Evolutionary conservation across 2,113 vertebrate genomes (phyloP), one percentile per base, ranked within the genome.

Genomic region (Scophthalmus maximus): DNA sequence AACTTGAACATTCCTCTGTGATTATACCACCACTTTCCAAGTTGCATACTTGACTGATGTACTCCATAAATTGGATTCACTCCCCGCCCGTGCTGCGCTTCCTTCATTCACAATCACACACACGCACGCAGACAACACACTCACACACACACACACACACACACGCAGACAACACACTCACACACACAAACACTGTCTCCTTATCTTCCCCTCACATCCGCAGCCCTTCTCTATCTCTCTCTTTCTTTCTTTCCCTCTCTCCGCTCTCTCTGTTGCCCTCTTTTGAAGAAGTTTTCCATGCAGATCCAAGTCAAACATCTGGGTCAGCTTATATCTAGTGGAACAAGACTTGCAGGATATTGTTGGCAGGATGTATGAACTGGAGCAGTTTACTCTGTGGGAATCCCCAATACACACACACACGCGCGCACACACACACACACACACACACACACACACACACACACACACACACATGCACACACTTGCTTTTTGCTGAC

Each of bases 341-440:
- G 87, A 91, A 87, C 89, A 91, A 81, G 88, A 89, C 84, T 90
- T 79, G 90, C 91, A 90, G 89, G 88, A 91, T 92, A 92, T 91
- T 91, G 90, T 91, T 92, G 91, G 90, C 90, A 89, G 89, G 90
- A 91, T 90, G 90, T 91, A 84, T 74, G 87, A 88, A 86, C 76
- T 81, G 82, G 86, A 89, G 83, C 83, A 63, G 79, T 89, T 88
- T 86, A 85, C 87, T 88, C 87, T 75, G 87, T 88, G 89, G 90
- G 90, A 91, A 91, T 89, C 90, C 90, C 90, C 90, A 89, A 84
- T 58, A 90, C 77, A 89, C 81, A 87, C 59, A 73, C 46, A 51
- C n/a, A 80, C 76, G 84, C 68, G 72, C 50, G 68, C 22, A 71
- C 64, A 73, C 67, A 70, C 25, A 51, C 50, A 75, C 44, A 67